Evolutionary conservation across 1,140 invertebrate genomes (phyloP), one percentile per base, ranked within the genome.

Genomic region (Callitettix versicolor): DNA sequence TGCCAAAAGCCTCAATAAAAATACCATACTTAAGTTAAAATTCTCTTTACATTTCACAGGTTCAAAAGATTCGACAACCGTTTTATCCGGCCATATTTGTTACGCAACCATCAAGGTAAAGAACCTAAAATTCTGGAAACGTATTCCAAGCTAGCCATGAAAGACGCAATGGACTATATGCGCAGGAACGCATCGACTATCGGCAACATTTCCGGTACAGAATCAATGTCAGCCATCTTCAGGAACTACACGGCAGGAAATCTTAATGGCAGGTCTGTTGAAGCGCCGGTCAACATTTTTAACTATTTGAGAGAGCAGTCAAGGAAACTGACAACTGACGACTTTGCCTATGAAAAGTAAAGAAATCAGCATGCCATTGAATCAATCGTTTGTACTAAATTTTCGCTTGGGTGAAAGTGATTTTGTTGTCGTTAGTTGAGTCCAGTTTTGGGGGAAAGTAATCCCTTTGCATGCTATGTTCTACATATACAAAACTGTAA

Each of bases 101-200:
- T 94, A 55, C 79, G 89, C 60, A 84, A 96, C 68, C 81, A 88
- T 63, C 65, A 81, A 71, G 89, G 89, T 15, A 84, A 86, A 34
- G 91, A 95, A 67, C 90, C 91, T 48, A 95, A 95, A 71, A 95
- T 97, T 62, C 75, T 96, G 58, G 89, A 95, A 69, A 95, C 92
- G 0, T 94, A 91, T 71, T 92, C 90, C 4, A 92, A 93, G 67
- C 73, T 96, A 43, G 91, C 90, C 22, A 91, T 95, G 82, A 83
- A 84, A 64, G 93, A 97, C 69, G 93, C 93, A 14, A 83, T 95
- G 72, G 86, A 92, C 62, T 88, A 89, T 61, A 91, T 93, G 79
- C 79, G 81, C 64, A 77, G 84, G 62, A 91, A 88, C 71, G 87
- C 83, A 20, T 88, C 85, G 38, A 88, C 83, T 6, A 84, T 88